Conservation (phyloP, 2,113 vertebrate species). For the Aphelocoma coerulescens region DNA sequence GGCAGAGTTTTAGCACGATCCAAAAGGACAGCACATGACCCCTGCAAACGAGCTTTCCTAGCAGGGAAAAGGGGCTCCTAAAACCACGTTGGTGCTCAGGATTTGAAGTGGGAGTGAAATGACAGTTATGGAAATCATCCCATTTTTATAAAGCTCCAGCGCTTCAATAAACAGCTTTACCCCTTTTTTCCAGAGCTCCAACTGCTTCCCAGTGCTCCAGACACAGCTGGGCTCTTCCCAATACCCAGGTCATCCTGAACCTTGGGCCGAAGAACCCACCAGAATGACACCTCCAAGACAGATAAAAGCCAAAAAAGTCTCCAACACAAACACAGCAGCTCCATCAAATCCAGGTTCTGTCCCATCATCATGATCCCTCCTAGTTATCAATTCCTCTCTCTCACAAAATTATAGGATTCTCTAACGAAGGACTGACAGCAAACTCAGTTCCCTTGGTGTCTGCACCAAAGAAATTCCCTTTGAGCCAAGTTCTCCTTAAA, state of each 20-base stretch:
- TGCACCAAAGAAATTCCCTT: neutral
- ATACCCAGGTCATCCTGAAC: neutral
- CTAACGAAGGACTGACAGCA: neutral
- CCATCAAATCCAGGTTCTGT: neutral
- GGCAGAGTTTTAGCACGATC: neutral
- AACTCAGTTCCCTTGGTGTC: neutral
- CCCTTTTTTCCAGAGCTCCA: neutral
- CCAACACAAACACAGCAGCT: neutral
- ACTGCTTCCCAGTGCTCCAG: neutral
- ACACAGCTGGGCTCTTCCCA: neutral
- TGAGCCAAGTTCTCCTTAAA: neutral
- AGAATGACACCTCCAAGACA: neutral
- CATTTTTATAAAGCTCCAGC: neutral
- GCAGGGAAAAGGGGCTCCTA: neutral
- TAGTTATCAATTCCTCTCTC: neutral
- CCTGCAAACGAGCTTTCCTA: neutral
- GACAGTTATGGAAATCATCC: neutral
- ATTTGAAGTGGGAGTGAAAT: accelerated
- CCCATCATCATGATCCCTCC: neutral
- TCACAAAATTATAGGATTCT: neutral
- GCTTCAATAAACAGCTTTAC: neutral
- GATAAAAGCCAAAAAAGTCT: neutral
- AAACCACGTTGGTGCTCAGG: neutral
- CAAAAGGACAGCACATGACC: neutral
- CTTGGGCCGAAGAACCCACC: too few relatives aligned